phyloP scores from a whole-genome alignment of 2,797 vertebrate genomes.

The Eremophila alpestris region DNA sequence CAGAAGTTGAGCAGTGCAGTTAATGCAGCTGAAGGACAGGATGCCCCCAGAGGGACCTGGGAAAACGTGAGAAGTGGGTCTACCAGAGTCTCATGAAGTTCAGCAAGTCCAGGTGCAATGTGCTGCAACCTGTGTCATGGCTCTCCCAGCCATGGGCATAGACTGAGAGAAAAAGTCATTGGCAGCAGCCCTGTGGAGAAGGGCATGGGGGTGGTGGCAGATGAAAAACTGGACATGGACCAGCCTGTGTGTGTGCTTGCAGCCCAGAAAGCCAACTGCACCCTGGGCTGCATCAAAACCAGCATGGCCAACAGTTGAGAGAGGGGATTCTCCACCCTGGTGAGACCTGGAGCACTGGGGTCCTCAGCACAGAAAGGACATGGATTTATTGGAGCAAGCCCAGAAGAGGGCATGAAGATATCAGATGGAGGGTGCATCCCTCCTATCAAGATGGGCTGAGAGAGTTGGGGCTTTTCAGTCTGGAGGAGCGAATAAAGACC shows the following conservation, averaged over 20 bases:
- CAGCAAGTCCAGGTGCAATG: background rate
- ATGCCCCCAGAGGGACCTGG: background rate
- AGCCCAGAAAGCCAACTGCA: background rate
- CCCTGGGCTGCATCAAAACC: background rate
- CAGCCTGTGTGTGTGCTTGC: background rate
- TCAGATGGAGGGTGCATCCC: background rate
- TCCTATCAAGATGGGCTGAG: background rate
- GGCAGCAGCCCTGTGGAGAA: background rate
- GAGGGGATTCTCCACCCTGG: background rate
- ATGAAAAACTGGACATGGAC: background rate
- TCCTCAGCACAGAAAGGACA: background rate
- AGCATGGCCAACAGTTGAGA: fast-evolving
- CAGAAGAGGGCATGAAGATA: background rate
- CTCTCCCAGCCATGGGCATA: background rate
- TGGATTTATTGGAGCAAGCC: background rate
- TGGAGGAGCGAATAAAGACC: background rate
- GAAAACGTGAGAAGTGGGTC: background rate
- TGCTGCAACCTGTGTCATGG: fast-evolving
- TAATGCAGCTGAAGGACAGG: background rate
- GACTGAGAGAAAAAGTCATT: background rate
- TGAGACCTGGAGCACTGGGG: background rate
- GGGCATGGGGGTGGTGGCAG: no score
- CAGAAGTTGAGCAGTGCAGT: background rate
- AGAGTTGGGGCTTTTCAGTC: background rate
- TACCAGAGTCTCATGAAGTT: background rate